Evolutionary conservation across 2,797 vertebrate species (phyloP), one percentile per base, ranked within the genome.

Genomic region (Acrocephalus scirpaceus): DNA sequence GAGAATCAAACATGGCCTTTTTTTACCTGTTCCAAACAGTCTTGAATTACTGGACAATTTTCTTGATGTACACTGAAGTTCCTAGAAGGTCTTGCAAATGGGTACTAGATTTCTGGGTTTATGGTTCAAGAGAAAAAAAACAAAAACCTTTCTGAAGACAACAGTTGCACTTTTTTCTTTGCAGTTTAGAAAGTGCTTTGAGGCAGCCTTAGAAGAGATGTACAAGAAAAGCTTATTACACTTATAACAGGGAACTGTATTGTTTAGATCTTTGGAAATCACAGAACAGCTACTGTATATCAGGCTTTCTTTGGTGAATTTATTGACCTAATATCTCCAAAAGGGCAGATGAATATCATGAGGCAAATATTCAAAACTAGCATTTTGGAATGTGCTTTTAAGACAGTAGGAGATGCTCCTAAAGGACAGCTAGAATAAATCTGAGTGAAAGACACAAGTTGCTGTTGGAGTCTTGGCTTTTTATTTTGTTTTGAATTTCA

Each of bases 381-480:
- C 4, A 10, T 47, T 78, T 80, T 14, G 47, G 25, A 91, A 57
- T 14, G 13, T 40, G 7, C 8, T 75, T 67, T 90, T 71, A 30
- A 44, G 30, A 25, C 30, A 19, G 16, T 10, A 80, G 14, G 5
- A 83, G 5, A 53, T 36, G 3, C 21, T 88, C 56, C 56, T 58
- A 57, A 70, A 74, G 53, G 38, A n/a, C 15, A 85, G 2, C 2
- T 56, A 75, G 16, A 44, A 66, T 12, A 77, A 77, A 77, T 27
- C 16, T 47, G 19, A 69, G 5, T 45, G 30, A 81, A 93, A 87
- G 89, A 72, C 15, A 36, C 5, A 57, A 56, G 9, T 19, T 64
- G 9, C 9, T 57, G 5, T 45, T 1, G 1, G 11, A 5, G 8
- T 15, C 53, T 54, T 50, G 14, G 3, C 3, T 38, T 47, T 50